Conservation (phyloP, 2,888 invertebrate genomes). For the Caenorhabditis becei region DNA sequence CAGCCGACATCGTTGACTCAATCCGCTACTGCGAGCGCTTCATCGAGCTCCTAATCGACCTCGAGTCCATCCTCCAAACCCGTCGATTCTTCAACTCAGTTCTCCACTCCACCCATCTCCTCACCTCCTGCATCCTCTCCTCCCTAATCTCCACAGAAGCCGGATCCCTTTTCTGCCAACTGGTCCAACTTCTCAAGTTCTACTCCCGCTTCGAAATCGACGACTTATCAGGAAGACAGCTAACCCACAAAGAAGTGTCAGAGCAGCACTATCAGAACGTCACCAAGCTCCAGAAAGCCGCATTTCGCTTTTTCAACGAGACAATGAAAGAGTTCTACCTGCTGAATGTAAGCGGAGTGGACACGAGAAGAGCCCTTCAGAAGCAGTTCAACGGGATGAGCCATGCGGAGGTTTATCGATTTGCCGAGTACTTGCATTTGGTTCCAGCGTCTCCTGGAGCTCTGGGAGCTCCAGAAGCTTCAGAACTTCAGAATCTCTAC, state of each 20-base stretch:
- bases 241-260: conserved; percentile 83
- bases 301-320: conserved; percentile 86
- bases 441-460: conserved; percentile 86
- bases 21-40: conserved; percentile 92
- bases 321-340: conserved; percentile 89
- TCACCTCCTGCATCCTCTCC: conserved; percentile 91
- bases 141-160: conserved; percentile 84
- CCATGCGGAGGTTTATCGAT: conserved; percentile 89
- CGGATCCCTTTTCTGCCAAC: conserved; percentile 84
- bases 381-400: conserved; percentile 87
- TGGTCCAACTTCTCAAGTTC: conserved; percentile 95
- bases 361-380: conserved; percentile 89
- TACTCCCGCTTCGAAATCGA: conserved; percentile 98
- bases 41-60: conserved; percentile 94
- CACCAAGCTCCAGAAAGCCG: conserved; percentile 93
- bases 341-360: conserved; percentile 95
- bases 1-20: conserved; percentile 83
- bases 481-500: conserved; percentile 20
- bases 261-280: conserved; percentile 94
- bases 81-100: conserved; percentile 94
- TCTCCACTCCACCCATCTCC: conserved; percentile 94
- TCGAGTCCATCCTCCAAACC: conserved; percentile 95
- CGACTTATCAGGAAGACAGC: conserved; percentile 84
- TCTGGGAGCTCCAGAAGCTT: background rate
- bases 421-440: conserved; percentile 91